Evolutionary conservation across 2,113 vertebrate genomes (phyloP).

Genomic region (Seriola dumerili): DNA sequence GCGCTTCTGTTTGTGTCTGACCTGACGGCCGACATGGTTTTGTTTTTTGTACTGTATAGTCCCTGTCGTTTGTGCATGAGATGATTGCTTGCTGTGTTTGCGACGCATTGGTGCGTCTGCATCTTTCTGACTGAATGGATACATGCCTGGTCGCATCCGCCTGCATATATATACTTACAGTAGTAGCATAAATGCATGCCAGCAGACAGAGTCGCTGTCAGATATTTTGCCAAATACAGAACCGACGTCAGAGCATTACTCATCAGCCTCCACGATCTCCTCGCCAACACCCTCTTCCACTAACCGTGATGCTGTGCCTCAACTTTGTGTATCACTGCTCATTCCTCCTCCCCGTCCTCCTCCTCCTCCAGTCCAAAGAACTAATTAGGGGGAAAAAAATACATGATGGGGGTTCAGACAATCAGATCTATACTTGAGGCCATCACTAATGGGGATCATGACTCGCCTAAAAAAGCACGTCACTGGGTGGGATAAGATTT

Average conservation of each 20-base stretch:
- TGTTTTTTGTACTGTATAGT: constrained; percentile 10
- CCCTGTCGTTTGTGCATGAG: constrained; percentile 23
- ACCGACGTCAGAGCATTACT: constrained; percentile 62
- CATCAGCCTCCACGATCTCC: constrained; percentile 50
- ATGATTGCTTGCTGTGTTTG: constrained; percentile 6
- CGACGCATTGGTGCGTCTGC: not conserved
- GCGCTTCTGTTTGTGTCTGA: constrained; percentile 38
- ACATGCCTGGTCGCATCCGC: not conserved
- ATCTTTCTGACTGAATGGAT: constrained; percentile 2
- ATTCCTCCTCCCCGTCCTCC: constrained; percentile 8
- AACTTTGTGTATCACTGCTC: constrained; percentile 42
- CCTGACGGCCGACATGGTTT: constrained; percentile 27
- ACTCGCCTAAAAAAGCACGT: constrained; percentile 46
- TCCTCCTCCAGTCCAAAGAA: constrained; percentile 26
- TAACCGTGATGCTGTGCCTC: constrained; percentile 38
- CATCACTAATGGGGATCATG: constrained; percentile 59
- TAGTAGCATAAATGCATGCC: constrained; percentile 24
- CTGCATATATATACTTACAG: constrained; percentile 6
- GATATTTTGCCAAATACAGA: constrained; percentile 56
- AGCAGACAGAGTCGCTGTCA: constrained; percentile 49
- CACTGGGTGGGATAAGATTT: constrained; percentile 21
- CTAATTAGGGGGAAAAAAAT: constrained; percentile 61
- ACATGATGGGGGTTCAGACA: constrained; percentile 51
- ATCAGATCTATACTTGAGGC: constrained; percentile 59
- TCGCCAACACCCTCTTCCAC: constrained; percentile 56